These are phyloP conservation scores for Sitophilus oryzae DNA, from an alignment of 1,140 invertebrate genomes.

Conservation along the genomic window DNA sequence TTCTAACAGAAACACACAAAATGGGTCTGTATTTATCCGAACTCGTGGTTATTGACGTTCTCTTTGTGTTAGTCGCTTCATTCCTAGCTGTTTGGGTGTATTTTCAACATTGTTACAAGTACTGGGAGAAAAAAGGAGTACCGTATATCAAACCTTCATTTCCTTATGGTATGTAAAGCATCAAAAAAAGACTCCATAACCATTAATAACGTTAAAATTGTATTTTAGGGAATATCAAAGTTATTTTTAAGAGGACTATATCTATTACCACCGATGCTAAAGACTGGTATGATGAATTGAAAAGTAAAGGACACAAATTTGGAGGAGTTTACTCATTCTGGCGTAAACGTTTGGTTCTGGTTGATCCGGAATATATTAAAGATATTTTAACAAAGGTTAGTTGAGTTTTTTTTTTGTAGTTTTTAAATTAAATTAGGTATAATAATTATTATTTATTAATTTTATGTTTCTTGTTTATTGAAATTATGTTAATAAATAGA, in stretches of 20 bases:
- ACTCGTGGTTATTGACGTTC: neutral
- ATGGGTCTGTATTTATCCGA: too few species aligned
- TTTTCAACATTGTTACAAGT: neutral
- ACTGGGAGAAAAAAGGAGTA: neutral
- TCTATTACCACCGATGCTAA: neutral
- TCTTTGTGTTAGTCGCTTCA: neutral
- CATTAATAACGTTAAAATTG: too few species aligned
- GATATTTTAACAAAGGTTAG: slow-evolving; percentile 42
- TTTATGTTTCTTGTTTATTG: too few species aligned
- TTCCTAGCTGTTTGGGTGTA: neutral
- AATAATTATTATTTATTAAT: too few species aligned
- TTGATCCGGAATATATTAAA: slow-evolving; percentile 49
- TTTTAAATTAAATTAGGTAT: too few species aligned
- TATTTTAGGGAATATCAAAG: neutral
- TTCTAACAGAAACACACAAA: too few species aligned
- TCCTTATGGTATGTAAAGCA: neutral
- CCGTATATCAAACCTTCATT: neutral
- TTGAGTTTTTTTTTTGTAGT: slow-evolving; percentile 3
- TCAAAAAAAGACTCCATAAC: too few species aligned
- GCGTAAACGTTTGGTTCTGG: slow-evolving; percentile 21
- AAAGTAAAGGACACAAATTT: neutral
- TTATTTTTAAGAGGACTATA: neutral
- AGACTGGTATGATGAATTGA: neutral
- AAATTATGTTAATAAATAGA: too few species aligned
- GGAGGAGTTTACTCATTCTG: neutral